Evolutionary conservation across 1,140 invertebrate genomes (phyloP).

Genomic region (Trichoplusia ni): DNA sequence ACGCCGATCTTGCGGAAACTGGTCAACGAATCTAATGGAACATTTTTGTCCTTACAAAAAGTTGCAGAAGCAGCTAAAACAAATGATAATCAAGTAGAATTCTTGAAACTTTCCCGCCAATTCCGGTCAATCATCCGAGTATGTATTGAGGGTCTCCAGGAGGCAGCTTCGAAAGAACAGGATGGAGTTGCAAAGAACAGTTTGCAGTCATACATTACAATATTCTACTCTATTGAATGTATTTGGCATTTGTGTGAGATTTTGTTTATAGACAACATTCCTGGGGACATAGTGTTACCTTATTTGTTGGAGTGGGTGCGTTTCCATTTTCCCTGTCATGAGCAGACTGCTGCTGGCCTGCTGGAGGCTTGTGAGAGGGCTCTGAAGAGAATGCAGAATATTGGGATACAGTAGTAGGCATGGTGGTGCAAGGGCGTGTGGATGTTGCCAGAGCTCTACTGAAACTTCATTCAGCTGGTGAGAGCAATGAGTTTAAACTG

Average conservation of each 20-base stretch:
- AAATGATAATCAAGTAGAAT: slow-evolving; percentile 81
- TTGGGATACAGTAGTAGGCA: slow-evolving; percentile 91
- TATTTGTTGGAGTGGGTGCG: slow-evolving; percentile 93
- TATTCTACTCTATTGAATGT: slow-evolving; percentile 95
- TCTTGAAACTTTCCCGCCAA: slow-evolving; percentile 90
- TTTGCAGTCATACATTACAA: slow-evolving; percentile 87
- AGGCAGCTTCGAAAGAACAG: slow-evolving; percentile 81
- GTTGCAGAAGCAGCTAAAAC: slow-evolving; percentile 70
- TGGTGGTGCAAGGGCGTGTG: slow-evolving; percentile 91
- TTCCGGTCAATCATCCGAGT: slow-evolving; percentile 92
- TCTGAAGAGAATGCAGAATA: slow-evolving; percentile 86
- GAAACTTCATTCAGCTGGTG: slow-evolving; percentile 86
- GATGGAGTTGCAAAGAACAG: slow-evolving; percentile 81
- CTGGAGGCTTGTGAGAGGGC: slow-evolving; percentile 84
- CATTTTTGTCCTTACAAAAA: slow-evolving; percentile 87
- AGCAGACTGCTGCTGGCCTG: slow-evolving; percentile 85
- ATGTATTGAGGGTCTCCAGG: slow-evolving; percentile 90
- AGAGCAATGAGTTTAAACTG: slow-evolving; percentile 87
- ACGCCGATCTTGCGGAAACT: slow-evolving; percentile 89
- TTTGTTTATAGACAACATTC: slow-evolving; percentile 90
- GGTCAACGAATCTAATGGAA: slow-evolving; percentile 92
- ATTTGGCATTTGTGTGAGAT: slow-evolving; percentile 97
- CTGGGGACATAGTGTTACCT: slow-evolving; percentile 87
- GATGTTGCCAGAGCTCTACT: slow-evolving; percentile 90
- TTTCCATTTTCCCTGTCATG: slow-evolving; percentile 91